These are phyloP conservation scores for Chromobotia macracanthus DNA, from an alignment of 2,797 vertebrate species.

Conservation along the genomic window DNA sequence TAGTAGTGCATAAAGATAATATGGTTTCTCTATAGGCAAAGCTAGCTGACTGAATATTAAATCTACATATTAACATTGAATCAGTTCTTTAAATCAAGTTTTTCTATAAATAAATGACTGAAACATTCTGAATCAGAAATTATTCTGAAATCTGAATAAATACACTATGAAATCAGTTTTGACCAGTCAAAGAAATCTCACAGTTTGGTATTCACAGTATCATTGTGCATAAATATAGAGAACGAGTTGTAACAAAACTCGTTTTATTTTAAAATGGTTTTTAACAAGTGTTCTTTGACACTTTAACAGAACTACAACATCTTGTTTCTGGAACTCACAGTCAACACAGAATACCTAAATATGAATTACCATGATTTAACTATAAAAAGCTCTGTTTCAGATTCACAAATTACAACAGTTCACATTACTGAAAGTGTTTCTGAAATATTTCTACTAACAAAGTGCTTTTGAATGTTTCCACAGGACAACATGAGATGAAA, in stretches of 20 bases:
- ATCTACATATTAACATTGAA: neutral
- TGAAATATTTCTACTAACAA: too few species aligned
- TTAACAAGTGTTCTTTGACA: neutral
- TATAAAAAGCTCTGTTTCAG: neutral
- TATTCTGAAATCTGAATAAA: too few species aligned
- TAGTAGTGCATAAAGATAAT: neutral
- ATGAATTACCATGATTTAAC: too few species aligned
- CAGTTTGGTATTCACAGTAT: neutral
- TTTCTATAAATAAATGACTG: too few species aligned
- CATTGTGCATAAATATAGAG: too few species aligned
- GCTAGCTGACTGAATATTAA: neutral
- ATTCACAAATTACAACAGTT: neutral
- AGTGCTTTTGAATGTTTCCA: slow-evolving; percentile 1
- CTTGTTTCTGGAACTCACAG: neutral
- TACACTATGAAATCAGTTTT: neutral
- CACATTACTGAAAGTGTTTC: neutral
- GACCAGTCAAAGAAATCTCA: slow-evolving; percentile 8
- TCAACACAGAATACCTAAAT: neutral
- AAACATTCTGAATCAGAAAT: too few species aligned
- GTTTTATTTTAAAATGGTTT: too few species aligned
- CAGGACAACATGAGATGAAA: neutral
- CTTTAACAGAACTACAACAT: neutral
- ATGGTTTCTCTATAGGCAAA: too few species aligned
- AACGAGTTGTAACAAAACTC: too few species aligned
- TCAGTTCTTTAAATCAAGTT: neutral